Evolutionary conservation across 2,888 invertebrate genomes (phyloP).

Genomic region (Heliconius ismenius): DNA sequence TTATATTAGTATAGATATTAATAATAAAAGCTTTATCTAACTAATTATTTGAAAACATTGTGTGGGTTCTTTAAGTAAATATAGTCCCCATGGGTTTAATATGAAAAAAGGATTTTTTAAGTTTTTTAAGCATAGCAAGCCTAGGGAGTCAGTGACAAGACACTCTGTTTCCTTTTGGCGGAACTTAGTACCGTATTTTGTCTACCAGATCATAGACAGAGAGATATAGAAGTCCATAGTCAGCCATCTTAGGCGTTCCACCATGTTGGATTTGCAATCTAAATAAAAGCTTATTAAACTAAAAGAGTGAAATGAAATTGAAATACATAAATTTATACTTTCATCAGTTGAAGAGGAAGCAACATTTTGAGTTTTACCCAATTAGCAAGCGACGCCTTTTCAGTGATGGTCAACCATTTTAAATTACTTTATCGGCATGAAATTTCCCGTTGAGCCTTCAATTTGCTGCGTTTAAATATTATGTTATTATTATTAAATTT

Average conservation of each 20-base stretch:
- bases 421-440: slow-evolving; percentile 4
- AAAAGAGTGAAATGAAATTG: not conserved
- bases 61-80: not conserved
- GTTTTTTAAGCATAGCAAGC: not conserved
- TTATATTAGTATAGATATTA: too few species aligned
- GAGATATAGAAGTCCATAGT: too few species aligned
- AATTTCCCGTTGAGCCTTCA: not conserved
- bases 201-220: too few species aligned
- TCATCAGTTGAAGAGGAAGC: not conserved
- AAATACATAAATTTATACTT: not conserved
- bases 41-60: not conserved
- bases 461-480: not conserved
- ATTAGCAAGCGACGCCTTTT: not conserved
- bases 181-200: too few species aligned
- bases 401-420: slow-evolving; percentile 12
- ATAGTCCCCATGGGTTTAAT: not conserved
- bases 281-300: too few species aligned
- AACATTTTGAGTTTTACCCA: slow-evolving; percentile 1
- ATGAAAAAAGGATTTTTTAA: not conserved
- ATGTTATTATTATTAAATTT: not conserved
- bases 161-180: too few species aligned
- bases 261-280: too few species aligned
- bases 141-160: not conserved
- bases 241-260: too few species aligned
- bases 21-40: not conserved